phyloP scores from a whole-genome alignment of 2,888 invertebrate species.

The Byasa hedistus region DNA sequence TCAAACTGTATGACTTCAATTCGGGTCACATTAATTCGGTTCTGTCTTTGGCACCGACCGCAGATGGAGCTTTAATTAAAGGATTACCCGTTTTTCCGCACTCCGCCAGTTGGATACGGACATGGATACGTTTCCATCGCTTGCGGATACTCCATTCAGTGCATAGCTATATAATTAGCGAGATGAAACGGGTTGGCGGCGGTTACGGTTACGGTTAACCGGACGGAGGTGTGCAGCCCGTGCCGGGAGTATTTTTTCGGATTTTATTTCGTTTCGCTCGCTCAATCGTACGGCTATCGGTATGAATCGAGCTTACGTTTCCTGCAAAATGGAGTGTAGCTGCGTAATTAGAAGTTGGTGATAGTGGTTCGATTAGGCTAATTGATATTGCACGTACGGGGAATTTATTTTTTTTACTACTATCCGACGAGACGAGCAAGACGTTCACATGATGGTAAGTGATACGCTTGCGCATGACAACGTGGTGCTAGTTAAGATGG shows the following conservation, averaged over 20 bases:
- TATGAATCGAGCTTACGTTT: slow-evolving; percentile 22
- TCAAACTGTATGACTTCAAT: slow-evolving; percentile 9
- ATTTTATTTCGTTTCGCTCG: slow-evolving; percentile 35
- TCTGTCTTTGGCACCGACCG: slow-evolving; percentile 50
- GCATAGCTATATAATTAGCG: slow-evolving; percentile 53
- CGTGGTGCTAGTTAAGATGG: background rate
- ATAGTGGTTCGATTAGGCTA: slow-evolving; percentile 20
- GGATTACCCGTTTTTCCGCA: slow-evolving; percentile 61
- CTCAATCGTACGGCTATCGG: slow-evolving; percentile 19
- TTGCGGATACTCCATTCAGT: slow-evolving; percentile 34
- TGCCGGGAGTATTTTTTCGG: slow-evolving; percentile 46
- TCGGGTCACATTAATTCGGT: slow-evolving; percentile 34
- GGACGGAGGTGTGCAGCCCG: slow-evolving; percentile 51
- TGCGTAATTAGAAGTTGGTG: slow-evolving; percentile 19
- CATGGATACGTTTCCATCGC: slow-evolving; percentile 33
- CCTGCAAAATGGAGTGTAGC: slow-evolving; percentile 9
- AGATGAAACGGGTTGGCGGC: slow-evolving; percentile 57
- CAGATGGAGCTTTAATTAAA: slow-evolving; percentile 57
- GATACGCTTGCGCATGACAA: too few species aligned
- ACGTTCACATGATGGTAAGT: too few species aligned
- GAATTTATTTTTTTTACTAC: background rate
- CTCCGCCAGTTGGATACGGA: slow-evolving; percentile 35
- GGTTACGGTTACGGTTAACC: slow-evolving; percentile 49
- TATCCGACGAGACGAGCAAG: too few species aligned
- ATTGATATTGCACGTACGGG: slow-evolving; percentile 9